phyloP scores from a whole-genome alignment of 2,113 vertebrate species.

The Xenopus tropicalis region DNA sequence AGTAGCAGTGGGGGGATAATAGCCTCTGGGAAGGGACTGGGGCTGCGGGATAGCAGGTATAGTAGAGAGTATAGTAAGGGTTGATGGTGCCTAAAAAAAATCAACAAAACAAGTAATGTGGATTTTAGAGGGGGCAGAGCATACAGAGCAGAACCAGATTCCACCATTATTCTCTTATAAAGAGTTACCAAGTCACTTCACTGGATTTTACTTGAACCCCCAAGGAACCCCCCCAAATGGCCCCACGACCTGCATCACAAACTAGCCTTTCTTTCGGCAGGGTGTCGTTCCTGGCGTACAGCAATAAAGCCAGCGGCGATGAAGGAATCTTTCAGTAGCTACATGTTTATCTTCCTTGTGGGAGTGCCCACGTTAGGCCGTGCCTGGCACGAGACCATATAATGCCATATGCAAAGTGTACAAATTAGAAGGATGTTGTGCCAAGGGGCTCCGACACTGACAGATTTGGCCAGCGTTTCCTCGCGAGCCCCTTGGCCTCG shows the following conservation, averaged over 20 bases:
- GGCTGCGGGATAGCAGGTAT: too few relatives aligned
- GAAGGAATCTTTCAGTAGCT: conserved; percentile 39
- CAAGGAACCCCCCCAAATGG: neutral
- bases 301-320: conserved; percentile 12
- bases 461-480: neutral
- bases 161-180: too few relatives aligned
- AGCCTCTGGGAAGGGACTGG: too few relatives aligned
- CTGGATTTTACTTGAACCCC: neutral
- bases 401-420: neutral
- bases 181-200: too few relatives aligned
- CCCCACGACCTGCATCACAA: conserved; percentile 22
- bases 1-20: too few relatives aligned
- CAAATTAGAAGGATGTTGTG: neutral
- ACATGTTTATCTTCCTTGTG: conserved; percentile 35
- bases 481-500: neutral
- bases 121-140: too few relatives aligned
- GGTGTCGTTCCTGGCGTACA: conserved; percentile 38
- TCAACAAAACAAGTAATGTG: too few relatives aligned
- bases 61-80: too few relatives aligned
- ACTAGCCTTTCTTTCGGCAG: conserved; percentile 21
- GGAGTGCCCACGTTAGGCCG: conserved; percentile 31
- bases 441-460: conserved; percentile 27
- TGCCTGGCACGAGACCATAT: conserved; percentile 4
- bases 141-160: too few relatives aligned
- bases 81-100: too few relatives aligned